Conservation (phyloP, 2,888 invertebrate species). For the Cephalotes varians region DNA sequence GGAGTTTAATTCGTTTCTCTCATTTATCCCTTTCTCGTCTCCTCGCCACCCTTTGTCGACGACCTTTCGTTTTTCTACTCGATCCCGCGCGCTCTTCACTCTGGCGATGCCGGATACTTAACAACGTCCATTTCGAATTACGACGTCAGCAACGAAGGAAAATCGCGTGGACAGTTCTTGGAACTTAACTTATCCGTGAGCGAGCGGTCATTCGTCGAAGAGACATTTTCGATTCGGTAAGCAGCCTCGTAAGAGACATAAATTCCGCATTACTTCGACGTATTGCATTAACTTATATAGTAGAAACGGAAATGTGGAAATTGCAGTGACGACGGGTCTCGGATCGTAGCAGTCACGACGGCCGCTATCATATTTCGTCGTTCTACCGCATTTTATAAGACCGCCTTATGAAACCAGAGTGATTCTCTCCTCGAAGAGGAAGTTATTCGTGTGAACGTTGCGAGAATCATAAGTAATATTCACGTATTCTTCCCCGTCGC, state of each 20-base stretch:
- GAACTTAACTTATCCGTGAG: not conserved
- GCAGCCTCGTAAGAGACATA: not conserved
- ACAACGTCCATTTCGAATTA: constrained; percentile 11
- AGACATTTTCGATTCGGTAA: not conserved
- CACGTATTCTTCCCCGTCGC: not conserved
- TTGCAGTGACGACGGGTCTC: not conserved
- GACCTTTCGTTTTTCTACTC: constrained; percentile 3
- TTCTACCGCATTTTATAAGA: constrained; percentile 19
- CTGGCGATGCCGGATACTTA: not conserved
- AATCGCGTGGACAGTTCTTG: not conserved
- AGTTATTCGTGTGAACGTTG: constrained; percentile 21
- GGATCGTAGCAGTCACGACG: not conserved
- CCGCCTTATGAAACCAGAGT: constrained; percentile 14
- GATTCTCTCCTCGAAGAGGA: not conserved
- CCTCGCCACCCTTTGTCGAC: not conserved
- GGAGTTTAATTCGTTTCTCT: constrained; percentile 9
- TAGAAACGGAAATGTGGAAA: not conserved
- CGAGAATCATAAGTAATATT: constrained; percentile 3
- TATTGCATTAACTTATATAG: not conserved
- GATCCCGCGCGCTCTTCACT: not conserved
- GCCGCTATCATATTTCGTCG: constrained; percentile 12
- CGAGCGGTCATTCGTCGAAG: not conserved
- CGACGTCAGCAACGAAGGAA: constrained; percentile 35
- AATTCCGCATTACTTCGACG: not conserved
- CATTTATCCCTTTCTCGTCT: not conserved